Base-by-base conservation (phyloP, 1,140 invertebrate species). In the Ceratina calcarata region DNA sequence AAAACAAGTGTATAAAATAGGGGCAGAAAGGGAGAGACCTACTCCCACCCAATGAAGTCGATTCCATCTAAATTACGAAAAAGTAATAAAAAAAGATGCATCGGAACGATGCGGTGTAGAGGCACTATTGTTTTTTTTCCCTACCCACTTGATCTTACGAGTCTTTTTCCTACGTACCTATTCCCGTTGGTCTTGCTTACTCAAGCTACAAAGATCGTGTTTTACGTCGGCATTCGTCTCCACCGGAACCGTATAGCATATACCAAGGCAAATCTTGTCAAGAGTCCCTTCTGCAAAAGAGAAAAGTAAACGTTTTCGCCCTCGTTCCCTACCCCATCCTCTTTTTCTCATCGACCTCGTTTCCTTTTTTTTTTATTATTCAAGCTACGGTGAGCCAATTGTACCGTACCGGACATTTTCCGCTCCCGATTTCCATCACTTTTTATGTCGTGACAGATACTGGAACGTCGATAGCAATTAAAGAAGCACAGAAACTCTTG, bases 191-290 rank as follows among this genome's bases (percentile, higher is more conserved):
- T 68, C 55, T 83, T 66, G 58, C 81, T 51, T 37, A 51, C 27
- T 55, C 55, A 55, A 4, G 51, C 75, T 55, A 70, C 71, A 53
- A 74, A 51, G 60, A 82, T 70, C 70, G 22, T 82, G 64, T 64
- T 84, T 83, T 84, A 78, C 51, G 69, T 60, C 27, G 27, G 27
- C 68, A 12, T 76, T 69, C 58, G 32, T 64, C 16, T 84, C 27
- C 64, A 53, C 53, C 27, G 20, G 75, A 49, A 66, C 22, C 65
- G 32, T 57, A 82, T 83, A 73, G 64, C 64, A 22, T 57, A 82
- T 83, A 73, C 69, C 69, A n/a, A 84, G 67, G 65, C 53, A 84
- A 83, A 84, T 83, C 69, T 81, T 75, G 72, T 83, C 68, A 57
- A 82, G 74, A 24, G 69, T 49, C 49, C 80, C 77, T 61, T 37